A percentile compares a stretch with the other conserved stretches of the same genome.
phyloP scores from a whole-genome alignment of 2,888 invertebrate genomes.

The Aromia moschata region DNA sequence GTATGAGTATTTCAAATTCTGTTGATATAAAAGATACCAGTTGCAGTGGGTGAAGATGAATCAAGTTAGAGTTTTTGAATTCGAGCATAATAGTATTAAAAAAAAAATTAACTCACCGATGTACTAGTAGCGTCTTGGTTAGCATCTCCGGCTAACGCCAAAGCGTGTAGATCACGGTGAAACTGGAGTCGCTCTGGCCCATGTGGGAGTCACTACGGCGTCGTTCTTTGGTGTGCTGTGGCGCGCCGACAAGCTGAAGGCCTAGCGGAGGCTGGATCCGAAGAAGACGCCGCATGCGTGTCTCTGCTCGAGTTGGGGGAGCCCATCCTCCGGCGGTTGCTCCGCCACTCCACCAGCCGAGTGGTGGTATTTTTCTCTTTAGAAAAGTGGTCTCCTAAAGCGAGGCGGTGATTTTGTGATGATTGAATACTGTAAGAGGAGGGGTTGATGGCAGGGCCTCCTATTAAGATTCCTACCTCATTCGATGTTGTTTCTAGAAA shows the following conservation, averaged over 20 bases:
- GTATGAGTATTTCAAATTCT: too few species aligned
- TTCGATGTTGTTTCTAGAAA: too few species aligned
- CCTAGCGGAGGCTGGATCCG: conserved; percentile 16
- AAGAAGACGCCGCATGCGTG: conserved; percentile 38
- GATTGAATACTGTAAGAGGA: too few species aligned
- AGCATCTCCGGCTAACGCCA: conserved; percentile 61
- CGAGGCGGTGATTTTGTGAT: neutral
- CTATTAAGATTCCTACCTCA: too few species aligned
- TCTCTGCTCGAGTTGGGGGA: conserved; percentile 30
- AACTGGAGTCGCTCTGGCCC: conserved; percentile 68
- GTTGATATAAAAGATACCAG: too few species aligned
- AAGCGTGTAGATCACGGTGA: conserved; percentile 65
- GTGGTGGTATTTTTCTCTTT: conserved; percentile 2
- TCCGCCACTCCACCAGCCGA: conserved; percentile 14
- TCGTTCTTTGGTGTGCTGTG: conserved; percentile 25
- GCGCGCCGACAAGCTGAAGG: conserved; percentile 21
- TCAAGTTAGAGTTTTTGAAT: too few species aligned
- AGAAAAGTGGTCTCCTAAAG: neutral
- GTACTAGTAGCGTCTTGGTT: conserved; percentile 35
- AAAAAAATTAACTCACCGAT: conserved; percentile 32
- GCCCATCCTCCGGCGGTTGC: conserved; percentile 34
- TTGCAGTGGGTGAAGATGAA: too few species aligned
- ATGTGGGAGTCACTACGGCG: conserved; percentile 50
- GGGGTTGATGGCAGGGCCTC: too few species aligned
- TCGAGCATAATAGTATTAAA: neutral